Percentiles rank a stretch among this genome's conserved stretches.
Evolutionary conservation across 23 tunicate genomes (phyloP).

Genomic region (Styela plicata): DNA sequence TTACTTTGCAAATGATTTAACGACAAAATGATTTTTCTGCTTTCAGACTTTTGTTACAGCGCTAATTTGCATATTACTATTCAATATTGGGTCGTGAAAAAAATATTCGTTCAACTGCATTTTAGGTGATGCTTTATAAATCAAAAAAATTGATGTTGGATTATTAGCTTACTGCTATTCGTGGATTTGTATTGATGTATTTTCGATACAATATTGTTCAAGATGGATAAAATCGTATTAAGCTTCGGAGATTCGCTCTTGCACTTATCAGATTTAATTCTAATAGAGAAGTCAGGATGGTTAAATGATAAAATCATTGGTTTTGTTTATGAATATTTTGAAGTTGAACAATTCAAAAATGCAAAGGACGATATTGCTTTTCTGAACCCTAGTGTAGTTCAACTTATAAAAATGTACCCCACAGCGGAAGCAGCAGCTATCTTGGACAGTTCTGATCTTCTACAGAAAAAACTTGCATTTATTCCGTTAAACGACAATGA

Average conservation of each 20-base stretch:
- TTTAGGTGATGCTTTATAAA: too few relatives aligned
- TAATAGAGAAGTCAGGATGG: slow-evolving; percentile 53
- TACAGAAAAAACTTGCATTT: slow-evolving; percentile 25
- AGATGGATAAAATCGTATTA: slow-evolving; percentile 52
- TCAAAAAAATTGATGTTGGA: too few relatives aligned
- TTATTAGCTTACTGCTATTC: too few relatives aligned
- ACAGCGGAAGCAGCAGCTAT: slow-evolving; percentile 25
- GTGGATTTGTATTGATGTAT: too few relatives aligned
- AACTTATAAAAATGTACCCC: slow-evolving; percentile 15
- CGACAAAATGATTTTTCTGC: too few relatives aligned
- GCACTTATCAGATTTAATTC: slow-evolving; percentile 34
- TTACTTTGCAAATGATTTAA: too few relatives aligned
- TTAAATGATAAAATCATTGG: slow-evolving; percentile 76
- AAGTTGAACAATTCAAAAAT: slow-evolving; percentile 14
- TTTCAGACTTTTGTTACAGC: too few relatives aligned
- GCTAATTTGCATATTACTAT: too few relatives aligned
- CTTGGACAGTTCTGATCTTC: slow-evolving; percentile 25
- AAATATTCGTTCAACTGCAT: too few relatives aligned
- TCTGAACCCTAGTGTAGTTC: slow-evolving; percentile 42
- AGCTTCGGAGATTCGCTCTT: slow-evolving; percentile 53
- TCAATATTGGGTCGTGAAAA: too few relatives aligned
- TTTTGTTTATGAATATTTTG: slow-evolving; percentile 62
- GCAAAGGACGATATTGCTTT: background rate
- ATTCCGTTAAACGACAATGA: slow-evolving; percentile 49
- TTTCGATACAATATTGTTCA: too few relatives aligned